Conservation (phyloP, 1,140 invertebrate species). For the Idris sp. region DNA sequence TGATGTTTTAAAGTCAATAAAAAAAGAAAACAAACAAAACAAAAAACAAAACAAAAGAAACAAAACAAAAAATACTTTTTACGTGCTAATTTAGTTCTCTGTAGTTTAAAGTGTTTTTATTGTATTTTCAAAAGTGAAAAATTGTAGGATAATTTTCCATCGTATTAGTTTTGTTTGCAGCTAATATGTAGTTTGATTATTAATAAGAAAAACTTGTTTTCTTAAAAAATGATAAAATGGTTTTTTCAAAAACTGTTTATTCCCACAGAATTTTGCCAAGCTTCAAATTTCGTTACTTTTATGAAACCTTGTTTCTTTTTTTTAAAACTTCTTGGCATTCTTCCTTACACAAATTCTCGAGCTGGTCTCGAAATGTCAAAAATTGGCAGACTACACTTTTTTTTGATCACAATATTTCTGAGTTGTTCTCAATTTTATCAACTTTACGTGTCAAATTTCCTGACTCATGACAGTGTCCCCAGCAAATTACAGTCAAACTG, state of each 20-base stretch:
- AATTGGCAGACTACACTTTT: slow-evolving; percentile 10
- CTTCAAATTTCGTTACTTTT: slow-evolving; percentile 18
- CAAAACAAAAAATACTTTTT: too few relatives aligned
- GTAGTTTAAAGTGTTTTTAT: too few relatives aligned
- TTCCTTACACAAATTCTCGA: slow-evolving; percentile 10
- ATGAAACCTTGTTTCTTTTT: slow-evolving; percentile 31
- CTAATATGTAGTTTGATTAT: too few relatives aligned
- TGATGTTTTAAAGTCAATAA: too few relatives aligned
- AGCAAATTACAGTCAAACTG: slow-evolving; percentile 60
- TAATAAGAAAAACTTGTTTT: too few relatives aligned
- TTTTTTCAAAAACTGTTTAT: neutral
- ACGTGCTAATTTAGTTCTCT: too few relatives aligned
- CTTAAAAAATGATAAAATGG: neutral
- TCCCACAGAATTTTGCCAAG: slow-evolving; percentile 6
- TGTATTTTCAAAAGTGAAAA: too few relatives aligned
- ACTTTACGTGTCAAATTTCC: too few relatives aligned
- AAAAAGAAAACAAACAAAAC: too few relatives aligned
- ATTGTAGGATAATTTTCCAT: too few relatives aligned
- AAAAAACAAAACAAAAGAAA: too few relatives aligned
- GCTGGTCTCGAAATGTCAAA: slow-evolving; percentile 8
- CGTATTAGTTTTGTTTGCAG: too few relatives aligned
- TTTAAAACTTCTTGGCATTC: slow-evolving; percentile 14
- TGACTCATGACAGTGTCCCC: slow-evolving; percentile 31
- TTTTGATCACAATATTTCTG: neutral
- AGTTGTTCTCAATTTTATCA: slow-evolving; percentile 4